Conservation (phyloP, 1,140 invertebrate genomes). For the Neodiprion virginianus region DNA sequence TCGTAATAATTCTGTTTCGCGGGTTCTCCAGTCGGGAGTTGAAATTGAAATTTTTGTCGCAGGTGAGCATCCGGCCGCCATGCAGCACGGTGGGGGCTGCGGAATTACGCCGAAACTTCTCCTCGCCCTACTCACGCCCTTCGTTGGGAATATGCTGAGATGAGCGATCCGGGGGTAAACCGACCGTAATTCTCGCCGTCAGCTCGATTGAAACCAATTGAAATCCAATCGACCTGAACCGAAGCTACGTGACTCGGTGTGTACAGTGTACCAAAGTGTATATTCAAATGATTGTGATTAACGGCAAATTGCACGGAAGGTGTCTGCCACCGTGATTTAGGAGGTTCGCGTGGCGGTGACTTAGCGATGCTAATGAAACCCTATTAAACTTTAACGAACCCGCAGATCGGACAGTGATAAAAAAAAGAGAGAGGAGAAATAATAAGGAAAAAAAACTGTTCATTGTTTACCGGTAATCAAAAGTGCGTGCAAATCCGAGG, state of each 20-base stretch:
- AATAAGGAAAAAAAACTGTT: too few species aligned
- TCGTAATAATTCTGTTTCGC: not conserved
- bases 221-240: not conserved
- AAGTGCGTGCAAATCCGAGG: too few species aligned
- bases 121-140: slow-evolving; percentile 31
- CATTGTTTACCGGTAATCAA: too few species aligned
- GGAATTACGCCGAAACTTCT: slow-evolving; percentile 21
- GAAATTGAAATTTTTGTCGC: slow-evolving; percentile 43
- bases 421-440: too few species aligned
- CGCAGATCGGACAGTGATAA: too few species aligned
- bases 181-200: not conserved
- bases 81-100: slow-evolving; percentile 70
- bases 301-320: not conserved
- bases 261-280: not conserved
- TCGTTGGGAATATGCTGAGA: slow-evolving; percentile 36
- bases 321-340: too few species aligned
- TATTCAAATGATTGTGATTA: slow-evolving; percentile 3
- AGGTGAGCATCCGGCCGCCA: slow-evolving; percentile 80
- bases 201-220: not conserved
- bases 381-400: too few species aligned
- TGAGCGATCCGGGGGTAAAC: slow-evolving; percentile 33
- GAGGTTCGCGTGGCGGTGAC: too few species aligned
- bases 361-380: too few species aligned
- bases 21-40: not conserved
- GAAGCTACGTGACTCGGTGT: slow-evolving; percentile 2